Evolutionary conservation across 2,797 vertebrate species (phyloP).

Genomic region (Trichosurus vulpecula): DNA sequence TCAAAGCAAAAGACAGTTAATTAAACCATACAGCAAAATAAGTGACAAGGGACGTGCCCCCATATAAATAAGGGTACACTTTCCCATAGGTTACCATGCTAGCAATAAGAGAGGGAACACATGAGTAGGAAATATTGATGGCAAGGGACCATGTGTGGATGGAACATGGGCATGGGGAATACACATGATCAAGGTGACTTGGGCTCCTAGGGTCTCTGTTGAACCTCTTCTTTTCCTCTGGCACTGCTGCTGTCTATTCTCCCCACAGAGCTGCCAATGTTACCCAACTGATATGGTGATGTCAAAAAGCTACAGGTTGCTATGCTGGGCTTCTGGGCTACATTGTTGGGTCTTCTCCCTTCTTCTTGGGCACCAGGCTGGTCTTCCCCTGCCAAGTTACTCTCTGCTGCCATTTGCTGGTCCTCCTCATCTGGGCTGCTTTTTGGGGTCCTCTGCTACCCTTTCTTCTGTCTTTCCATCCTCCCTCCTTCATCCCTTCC

Average conservation of each 20-base stretch:
- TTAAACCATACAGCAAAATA: not conserved
- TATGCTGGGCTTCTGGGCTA: not conserved
- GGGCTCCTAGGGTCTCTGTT: not conserved
- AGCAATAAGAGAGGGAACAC: not conserved
- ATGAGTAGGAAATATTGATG: not conserved
- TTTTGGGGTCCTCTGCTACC: not conserved
- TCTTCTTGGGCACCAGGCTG: not conserved
- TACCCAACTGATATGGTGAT: not conserved
- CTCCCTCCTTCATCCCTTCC: not conserved
- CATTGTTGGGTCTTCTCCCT: not conserved
- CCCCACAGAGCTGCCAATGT: not conserved
- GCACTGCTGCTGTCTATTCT: not conserved
- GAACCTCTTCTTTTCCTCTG: not conserved
- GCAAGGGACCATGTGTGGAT: not conserved
- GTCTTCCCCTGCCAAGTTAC: not conserved
- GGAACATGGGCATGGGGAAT: not conserved
- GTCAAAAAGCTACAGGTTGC: not conserved
- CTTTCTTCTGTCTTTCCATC: not conserved
- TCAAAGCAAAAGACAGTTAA: not conserved
- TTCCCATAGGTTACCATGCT: not conserved
- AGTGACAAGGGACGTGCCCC: not conserved
- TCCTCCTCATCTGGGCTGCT: not conserved
- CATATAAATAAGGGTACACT: too few species aligned
- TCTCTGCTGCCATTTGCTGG: not conserved
- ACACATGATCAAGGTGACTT: not conserved